Evolutionary conservation across 2,113 vertebrate genomes (phyloP), one percentile per base, ranked within the genome.

Genomic region (Platycercus adscitus): DNA sequence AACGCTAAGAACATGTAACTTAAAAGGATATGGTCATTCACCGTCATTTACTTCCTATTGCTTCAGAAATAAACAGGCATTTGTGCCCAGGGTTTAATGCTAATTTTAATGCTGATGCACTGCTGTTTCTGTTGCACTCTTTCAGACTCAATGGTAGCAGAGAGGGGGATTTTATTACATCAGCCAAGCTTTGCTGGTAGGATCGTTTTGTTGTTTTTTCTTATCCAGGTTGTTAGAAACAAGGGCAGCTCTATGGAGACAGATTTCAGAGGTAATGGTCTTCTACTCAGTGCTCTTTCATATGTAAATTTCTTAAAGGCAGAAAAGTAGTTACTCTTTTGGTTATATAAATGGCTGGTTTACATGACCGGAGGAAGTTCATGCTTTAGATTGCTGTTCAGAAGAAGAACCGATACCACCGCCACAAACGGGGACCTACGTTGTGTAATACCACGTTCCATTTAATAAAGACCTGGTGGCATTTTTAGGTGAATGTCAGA

Each of bases 401-500:
- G 33, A 75, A 66, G 35, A 26, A 72, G 88, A 55, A 50, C 7
- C 1, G 3, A 13, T 43, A 33, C 28, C 6, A 47, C 31, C 8
- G n/a, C 17, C 2, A 13, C 25, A 50, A 44, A 71, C 1, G 0
- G 9, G 20, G 13, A 37, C 26, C 1, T 9, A 2, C 35, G 50
- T 68, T 43, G 64, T 0, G 0, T 46, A 52, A 73, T 65, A 39
- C 28, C 3, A 1, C 0, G 3, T 3, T 66, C 11, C 4, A 39
- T 31, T 50, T 15, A 15, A 81, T 83, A 70, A 49, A 65, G 43
- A 15, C 2, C 7, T 0, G 0, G 5, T 72, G 56, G 5, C 17
- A 64, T 88, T 88, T 82, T 47, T 35, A 50, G 29, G 20, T 60
- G 17, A 64, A 19, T 60, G 13, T 26, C 46, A 53, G 37, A 70